phyloP scores from a whole-genome alignment of 2,797 vertebrate genomes.

The Sciaenops ocellatus region DNA sequence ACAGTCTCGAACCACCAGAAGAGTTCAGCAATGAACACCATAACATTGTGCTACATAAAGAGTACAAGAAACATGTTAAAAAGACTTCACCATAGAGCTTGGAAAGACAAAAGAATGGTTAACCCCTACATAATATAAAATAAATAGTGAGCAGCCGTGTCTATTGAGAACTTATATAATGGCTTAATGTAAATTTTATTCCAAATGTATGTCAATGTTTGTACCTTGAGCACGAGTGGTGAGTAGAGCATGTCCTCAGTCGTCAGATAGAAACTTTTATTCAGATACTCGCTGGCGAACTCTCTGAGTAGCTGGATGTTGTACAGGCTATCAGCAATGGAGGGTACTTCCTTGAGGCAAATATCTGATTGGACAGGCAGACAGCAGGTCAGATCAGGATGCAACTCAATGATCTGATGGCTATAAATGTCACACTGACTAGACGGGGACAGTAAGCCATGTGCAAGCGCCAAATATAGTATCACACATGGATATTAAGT shows the following conservation, averaged over 20 bases:
- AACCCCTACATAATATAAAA: background rate
- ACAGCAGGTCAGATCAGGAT: conserved; percentile 53
- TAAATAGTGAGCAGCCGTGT: background rate
- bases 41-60: conserved; percentile 91
- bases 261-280: conserved; percentile 96
- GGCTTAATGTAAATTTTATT: background rate
- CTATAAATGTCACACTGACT: conserved; percentile 71
- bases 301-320: conserved; percentile 96
- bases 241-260: conserved; percentile 97
- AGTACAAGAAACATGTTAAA: conserved; percentile 3
- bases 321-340: conserved; percentile 96
- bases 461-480: conserved; percentile 56
- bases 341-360: conserved; percentile 95
- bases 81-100: background rate
- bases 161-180: background rate
- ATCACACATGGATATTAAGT: conserved; percentile 55
- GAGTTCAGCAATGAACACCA: conserved; percentile 98
- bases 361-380: conserved; percentile 87
- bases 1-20: conserved; percentile 99
- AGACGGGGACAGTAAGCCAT: conserved; percentile 39
- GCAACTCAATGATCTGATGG: conserved; percentile 55
- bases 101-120: background rate
- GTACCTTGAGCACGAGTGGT: conserved; percentile 95
- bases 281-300: conserved; percentile 94
- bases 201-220: background rate